Evolutionary conservation across 2,888 invertebrate species (phyloP), one percentile per base, ranked within the genome.

Genomic region (Eurois occulta): DNA sequence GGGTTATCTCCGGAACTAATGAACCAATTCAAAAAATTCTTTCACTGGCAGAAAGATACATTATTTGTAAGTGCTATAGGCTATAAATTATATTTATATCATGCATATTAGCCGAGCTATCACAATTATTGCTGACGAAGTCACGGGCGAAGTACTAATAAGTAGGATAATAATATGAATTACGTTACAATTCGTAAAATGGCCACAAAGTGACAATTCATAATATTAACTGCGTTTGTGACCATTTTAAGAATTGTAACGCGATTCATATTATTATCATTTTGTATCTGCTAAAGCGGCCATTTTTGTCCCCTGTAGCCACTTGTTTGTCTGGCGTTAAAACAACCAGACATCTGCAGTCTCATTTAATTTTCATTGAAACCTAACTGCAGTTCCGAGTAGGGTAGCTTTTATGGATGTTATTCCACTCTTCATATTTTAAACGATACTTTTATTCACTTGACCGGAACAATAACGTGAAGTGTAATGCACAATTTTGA

Each of bases 361-460:
- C 16, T 46, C 10, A 46, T 66, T 66, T 1, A 66, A 41, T 48
- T 52, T 58, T 76, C 24, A 46, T 76, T 46, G 46, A 66, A 46
- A 28, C 13, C 0, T 11, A 76, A n/a, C 18, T 66, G 46, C 46
- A 58, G 43, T 76, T 55, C n/a, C 11, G 32, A 73, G 52, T 24
- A 52, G 52, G 52, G 21, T 52, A 74, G 32, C 24, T 16, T 18
- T 28, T 60, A 28, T 64, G 58, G n/a, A 71, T 46, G n/a, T 6
- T 21, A 46, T 46, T 18, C 6, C 18, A 46, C 46, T 46, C 13
- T 46, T 3, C 0, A 43, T 46, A 18, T 46, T 46, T 21, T 46
- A 46, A 46, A 18, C 18, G 43, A 41, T 5, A 69, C 32, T n/a
- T 16, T 70, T 21, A 55, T 52, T 41, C 16, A 21, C 32, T 32